These are phyloP conservation scores for Ascaphus truei DNA, from an alignment of 2,113 vertebrate genomes.

Conservation along the genomic window DNA sequence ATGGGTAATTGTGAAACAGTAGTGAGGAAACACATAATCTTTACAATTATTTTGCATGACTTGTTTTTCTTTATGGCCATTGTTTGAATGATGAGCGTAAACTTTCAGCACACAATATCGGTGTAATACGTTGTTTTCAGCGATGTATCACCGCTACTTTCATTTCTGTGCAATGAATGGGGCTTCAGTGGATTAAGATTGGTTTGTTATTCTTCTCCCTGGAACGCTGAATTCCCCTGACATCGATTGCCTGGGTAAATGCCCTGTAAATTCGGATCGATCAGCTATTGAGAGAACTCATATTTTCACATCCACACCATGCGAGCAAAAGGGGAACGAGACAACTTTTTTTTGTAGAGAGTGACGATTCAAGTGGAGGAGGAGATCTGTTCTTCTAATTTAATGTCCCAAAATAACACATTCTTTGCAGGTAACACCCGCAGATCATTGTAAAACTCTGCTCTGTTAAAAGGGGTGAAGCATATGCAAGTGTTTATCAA, in stretches of 20 bases:
- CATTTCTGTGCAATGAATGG: conserved; percentile 62
- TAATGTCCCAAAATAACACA: too few species aligned
- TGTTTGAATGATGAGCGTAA: neutral
- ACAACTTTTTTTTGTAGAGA: neutral
- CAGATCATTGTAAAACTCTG: too few species aligned
- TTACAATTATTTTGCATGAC: too few species aligned
- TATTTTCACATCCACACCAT: conserved; percentile 20
- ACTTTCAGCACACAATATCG: neutral
- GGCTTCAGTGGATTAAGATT: conserved; percentile 50
- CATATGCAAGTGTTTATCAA: too few species aligned
- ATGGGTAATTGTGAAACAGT: too few species aligned
- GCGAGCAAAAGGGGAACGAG: neutral
- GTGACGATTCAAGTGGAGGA: neutral
- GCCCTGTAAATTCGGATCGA: conserved; percentile 78
- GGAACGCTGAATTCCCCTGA: too few species aligned
- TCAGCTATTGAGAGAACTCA: conserved; percentile 45
- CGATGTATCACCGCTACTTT: conserved; percentile 40
- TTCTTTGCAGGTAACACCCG: too few species aligned
- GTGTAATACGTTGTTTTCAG: neutral
- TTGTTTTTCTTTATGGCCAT: too few species aligned
- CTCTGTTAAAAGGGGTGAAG: too few species aligned
- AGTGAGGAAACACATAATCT: too few species aligned
- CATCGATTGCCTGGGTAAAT: conserved; percentile 79
- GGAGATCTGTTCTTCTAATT: too few species aligned
- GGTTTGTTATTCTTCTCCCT: neutral